Base-by-base conservation (phyloP, 1,140 invertebrate species). In the Scylla paramamosain region DNA sequence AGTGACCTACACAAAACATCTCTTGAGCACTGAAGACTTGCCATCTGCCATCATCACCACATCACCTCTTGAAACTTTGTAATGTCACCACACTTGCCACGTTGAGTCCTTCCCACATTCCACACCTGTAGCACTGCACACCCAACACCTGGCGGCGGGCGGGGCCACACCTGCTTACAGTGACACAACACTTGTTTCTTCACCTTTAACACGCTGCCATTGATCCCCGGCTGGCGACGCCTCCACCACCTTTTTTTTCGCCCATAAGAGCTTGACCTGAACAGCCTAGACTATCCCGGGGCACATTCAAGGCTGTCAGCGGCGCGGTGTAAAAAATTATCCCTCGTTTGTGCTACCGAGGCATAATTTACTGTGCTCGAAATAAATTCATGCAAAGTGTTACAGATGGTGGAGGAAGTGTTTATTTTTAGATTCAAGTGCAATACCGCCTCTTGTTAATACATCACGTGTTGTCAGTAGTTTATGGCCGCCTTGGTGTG, bases 141-240 rank as follows among this genome's bases (percentile, higher is more conserved):
- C 39, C 39, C 39, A 39, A 39, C 39, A 39, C 39, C 39, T 39
- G 39, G 39, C 39, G 39, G 52, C 52, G 52, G 52, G 52, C 16
- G 52, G 52, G 52, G 67, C 67, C 67, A 77, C 67, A 77, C 67
- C 67, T 77, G 20, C 67, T n/a, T 77, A n/a, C 67, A n/a, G 52
- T n/a, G 20, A 25, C 67, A 77, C 67, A 77, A 77, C 67, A 77
- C 67, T n/a, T 77, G 67, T 77, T 77, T 77, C 67, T 77, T 77
- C 67, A 77, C 67, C 67, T 77, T 77, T 77, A 77, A 77, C 67
- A 77, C 67, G 67, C 20, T 25, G 12, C 20, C 67, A 77, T 77
- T 77, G 67, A 77, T 77, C 67, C 67, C 67, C 67, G 67, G 67
- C 67, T 59, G 12, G 67, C 67, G 67, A 20, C 25, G 67, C 67